Evolutionary conservation across 2,113 vertebrate genomes (phyloP).

Genomic region (Polypterus senegalus): DNA sequence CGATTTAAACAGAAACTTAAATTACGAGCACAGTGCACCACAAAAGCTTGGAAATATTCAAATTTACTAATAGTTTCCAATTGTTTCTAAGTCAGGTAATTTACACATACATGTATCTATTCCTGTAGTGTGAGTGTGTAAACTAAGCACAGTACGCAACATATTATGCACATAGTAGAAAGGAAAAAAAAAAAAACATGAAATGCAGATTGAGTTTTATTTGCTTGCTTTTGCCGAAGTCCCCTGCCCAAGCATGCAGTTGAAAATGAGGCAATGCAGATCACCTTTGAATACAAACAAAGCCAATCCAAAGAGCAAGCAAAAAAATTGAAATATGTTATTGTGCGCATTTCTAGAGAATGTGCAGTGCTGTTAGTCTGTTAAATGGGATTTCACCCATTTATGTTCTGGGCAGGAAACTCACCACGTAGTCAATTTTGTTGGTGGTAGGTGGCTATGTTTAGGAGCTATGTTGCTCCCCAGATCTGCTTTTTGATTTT

Average conservation of each 20-base stretch:
- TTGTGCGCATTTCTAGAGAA: conserved; percentile 37
- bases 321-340: conserved; percentile 47
- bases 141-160: too few relatives aligned
- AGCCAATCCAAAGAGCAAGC: conserved; percentile 49
- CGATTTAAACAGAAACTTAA: too few relatives aligned
- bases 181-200: not conserved
- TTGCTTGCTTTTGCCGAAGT: not conserved
- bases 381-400: conserved; percentile 49
- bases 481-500: conserved; percentile 93
- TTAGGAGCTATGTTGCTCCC: conserved; percentile 91
- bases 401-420: conserved; percentile 60
- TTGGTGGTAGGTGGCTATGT: conserved; percentile 60
- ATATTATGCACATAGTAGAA: not conserved
- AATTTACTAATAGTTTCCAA: conserved; percentile 21
- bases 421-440: conserved; percentile 85
- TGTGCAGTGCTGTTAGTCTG: conserved; percentile 49
- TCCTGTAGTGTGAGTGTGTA: too few relatives aligned
- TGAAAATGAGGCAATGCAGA: conserved; percentile 15
- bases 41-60: too few relatives aligned
- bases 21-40: too few relatives aligned
- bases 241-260: conserved; percentile 25
- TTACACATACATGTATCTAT: too few relatives aligned
- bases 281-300: conserved; percentile 29
- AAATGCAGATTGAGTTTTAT: not conserved
- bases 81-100: conserved; percentile 13